Conservation (phyloP, 2,888 invertebrate genomes). For the Parnassius glacialis region DNA sequence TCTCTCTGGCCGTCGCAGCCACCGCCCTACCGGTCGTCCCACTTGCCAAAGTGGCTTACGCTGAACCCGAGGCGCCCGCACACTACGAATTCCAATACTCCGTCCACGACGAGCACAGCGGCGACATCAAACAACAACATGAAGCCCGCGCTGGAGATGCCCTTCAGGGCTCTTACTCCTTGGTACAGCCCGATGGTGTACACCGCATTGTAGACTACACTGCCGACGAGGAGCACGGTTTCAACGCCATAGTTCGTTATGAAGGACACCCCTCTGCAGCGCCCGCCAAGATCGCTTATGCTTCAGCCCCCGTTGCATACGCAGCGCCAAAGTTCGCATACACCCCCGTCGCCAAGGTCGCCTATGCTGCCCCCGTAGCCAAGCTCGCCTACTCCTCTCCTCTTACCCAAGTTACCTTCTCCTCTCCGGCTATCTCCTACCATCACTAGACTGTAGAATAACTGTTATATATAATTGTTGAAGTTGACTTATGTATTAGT, state of each 20-base stretch:
- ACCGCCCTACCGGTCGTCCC: conserved; percentile 45
- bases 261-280: conserved; percentile 56
- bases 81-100: conserved; percentile 71
- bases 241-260: conserved; percentile 70
- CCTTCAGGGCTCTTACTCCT: conserved; percentile 72
- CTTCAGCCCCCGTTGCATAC: conserved; percentile 32
- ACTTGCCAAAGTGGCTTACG: conserved; percentile 53
- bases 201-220: conserved; percentile 72
- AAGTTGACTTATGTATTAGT: conserved; percentile 27
- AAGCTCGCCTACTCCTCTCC: conserved; percentile 36
- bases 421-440: conserved; percentile 65
- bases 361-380: conserved; percentile 41
- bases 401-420: conserved; percentile 55
- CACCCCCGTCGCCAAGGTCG: conserved; percentile 41
- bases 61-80: conserved; percentile 59
- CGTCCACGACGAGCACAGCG: conserved; percentile 66
- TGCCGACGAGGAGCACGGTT: conserved; percentile 65
- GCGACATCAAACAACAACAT: conserved; percentile 72
- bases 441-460: conserved; percentile 50
- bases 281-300: conserved; percentile 35
- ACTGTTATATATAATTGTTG: conserved; percentile 20
- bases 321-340: conserved; percentile 29
- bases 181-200: conserved; percentile 73
- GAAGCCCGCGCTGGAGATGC: conserved; percentile 66
- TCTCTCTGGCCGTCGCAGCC: conserved; percentile 50